Evolutionary conservation across 2,113 vertebrate species (phyloP), one percentile per base, ranked within the genome.

Genomic region (Pholis gunnellus): DNA sequence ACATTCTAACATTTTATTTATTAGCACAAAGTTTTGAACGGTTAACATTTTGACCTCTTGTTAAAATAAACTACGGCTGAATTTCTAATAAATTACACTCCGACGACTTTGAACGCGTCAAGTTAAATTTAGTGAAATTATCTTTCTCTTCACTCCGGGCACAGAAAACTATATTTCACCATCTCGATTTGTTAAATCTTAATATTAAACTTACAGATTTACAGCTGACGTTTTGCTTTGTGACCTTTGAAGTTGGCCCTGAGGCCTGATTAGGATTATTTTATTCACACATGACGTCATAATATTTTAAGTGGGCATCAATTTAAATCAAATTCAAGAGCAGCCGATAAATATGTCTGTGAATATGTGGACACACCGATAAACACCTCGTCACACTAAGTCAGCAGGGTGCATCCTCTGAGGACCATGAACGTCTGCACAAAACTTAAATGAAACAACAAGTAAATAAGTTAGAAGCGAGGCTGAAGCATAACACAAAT

Each of bases 391-490:
- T 15, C 38, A 38, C 38, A 38, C 8, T 50, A 50, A 56, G 54
- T 6, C 54, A 14, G n/a, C n/a, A 5, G 25, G 25, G n/a, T 27
- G 14, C 54, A 27, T 17, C 57, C 14, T 31, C 27, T 31, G 57
- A 27, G 57, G 27, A 31, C 14, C 14, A 5, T 14, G 56, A n/a
- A 56, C n/a, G 4, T 54, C 50, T n/a, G 50, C 50, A 54, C 50
- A 54, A 22, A 52, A 17, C 44, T 15, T 15, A 48, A 48, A 5
- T 1, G 44, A 46, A 46, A 18, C 14, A 1, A 5, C 40, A 42
- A 9, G 2, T 5, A 46, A 14, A 46, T 4, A 7, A 18, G 15
- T 0, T 40, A n/a, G 34, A 74, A 20, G 3, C 14, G 27, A 36
- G 5, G 11, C 5, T 13, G 3, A 54, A 36, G 3, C 17, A 25